Evolutionary conservation across 2,888 invertebrate genomes (phyloP).

Genomic region (Drosophila longiperda): DNA sequence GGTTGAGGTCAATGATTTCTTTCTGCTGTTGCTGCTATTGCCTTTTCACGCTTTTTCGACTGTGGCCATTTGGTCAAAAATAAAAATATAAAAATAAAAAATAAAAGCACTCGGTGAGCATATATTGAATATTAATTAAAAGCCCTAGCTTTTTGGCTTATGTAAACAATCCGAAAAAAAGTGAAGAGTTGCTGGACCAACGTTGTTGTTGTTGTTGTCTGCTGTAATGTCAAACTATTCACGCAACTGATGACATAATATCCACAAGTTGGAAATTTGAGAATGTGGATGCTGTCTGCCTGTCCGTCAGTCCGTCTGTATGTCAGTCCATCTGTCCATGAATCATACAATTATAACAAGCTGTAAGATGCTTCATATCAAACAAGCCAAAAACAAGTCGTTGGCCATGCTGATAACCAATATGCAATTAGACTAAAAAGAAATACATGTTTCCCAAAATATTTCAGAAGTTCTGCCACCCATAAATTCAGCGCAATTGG

Average conservation of each 20-base stretch:
- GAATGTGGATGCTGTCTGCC: slow-evolving; percentile 9
- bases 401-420: slow-evolving; percentile 51
- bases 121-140: slow-evolving; percentile 73
- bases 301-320: background rate
- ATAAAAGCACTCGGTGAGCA: slow-evolving; percentile 41
- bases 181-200: slow-evolving; percentile 45
- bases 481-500: slow-evolving; percentile 53
- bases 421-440: slow-evolving; percentile 69
- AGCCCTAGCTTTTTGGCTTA: slow-evolving; percentile 46
- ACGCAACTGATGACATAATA: slow-evolving; percentile 61
- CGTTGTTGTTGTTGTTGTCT: slow-evolving; percentile 1
- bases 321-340: slow-evolving; percentile 1
- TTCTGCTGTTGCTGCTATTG: slow-evolving; percentile 40
- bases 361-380: slow-evolving; percentile 1
- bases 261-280: background rate
- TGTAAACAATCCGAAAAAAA: slow-evolving; percentile 57
- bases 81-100: slow-evolving; percentile 1
- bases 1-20: slow-evolving; percentile 77
- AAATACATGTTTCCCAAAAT: slow-evolving; percentile 55
- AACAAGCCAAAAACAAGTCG: slow-evolving; percentile 4
- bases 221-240: slow-evolving; percentile 59
- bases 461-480: slow-evolving; percentile 13
- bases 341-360: slow-evolving; percentile 14
- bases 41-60: slow-evolving; percentile 63
- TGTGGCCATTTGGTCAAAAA: slow-evolving; percentile 30